Percentiles rank a stretch among this genome's conserved stretches.
These are phyloP conservation scores for Trachelipus rathkii DNA, from an alignment of 1,140 invertebrate species.

Conservation along the genomic window DNA sequence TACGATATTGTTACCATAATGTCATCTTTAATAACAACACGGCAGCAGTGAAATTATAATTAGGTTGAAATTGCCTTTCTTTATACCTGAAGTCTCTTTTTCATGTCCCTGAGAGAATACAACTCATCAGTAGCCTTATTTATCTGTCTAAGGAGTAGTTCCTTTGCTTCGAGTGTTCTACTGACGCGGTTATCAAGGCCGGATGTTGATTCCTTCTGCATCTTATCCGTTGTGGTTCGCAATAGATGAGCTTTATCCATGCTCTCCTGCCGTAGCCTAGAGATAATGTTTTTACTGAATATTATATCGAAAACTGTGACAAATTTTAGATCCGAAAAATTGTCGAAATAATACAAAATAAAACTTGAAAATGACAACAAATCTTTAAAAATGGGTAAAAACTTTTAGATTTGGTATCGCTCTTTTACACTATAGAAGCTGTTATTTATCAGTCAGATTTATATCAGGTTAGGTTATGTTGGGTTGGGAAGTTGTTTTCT, in stretches of 20 bases:
- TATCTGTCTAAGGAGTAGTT: neutral
- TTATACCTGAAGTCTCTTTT: neutral
- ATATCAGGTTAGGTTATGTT: neutral
- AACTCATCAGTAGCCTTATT: neutral
- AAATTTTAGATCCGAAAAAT: too few species aligned
- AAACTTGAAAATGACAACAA: neutral
- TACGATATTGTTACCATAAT: too few species aligned
- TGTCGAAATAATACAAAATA: too few species aligned
- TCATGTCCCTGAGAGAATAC: neutral
- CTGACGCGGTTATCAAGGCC: neutral
- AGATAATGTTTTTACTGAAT: neutral
- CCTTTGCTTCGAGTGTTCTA: neutral
- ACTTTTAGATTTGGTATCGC: neutral
- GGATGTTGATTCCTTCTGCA: neutral
- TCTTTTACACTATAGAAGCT: neutral
- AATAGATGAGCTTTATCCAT: neutral
- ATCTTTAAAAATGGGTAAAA: neutral
- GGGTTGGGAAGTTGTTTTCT: too few species aligned
- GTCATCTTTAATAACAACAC: too few species aligned
- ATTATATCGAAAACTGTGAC: too few species aligned
- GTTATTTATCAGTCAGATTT: neutral
- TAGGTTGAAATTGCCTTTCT: too few species aligned
- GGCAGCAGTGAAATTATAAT: too few species aligned
- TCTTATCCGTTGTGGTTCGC: neutral
- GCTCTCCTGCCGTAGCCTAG: neutral